phyloP scores from a whole-genome alignment of 2,888 invertebrate species.

The Lasioglossum villosulum region DNA sequence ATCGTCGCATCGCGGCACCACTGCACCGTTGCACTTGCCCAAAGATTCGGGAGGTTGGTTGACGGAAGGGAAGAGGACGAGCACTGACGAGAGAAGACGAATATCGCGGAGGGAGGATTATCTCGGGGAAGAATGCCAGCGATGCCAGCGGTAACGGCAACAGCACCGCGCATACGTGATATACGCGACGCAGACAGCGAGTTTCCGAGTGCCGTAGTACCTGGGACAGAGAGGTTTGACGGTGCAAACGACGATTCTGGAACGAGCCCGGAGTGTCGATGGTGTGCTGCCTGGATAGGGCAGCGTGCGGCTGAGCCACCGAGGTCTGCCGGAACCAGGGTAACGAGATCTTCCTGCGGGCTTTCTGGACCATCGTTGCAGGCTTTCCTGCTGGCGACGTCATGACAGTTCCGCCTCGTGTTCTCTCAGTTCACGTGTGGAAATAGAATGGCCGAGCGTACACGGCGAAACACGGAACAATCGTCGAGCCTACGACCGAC shows the following conservation, averaged over 20 bases:
- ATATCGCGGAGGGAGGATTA: background rate
- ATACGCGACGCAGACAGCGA: background rate
- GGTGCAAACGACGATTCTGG: constrained; percentile 90
- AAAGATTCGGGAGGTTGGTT: background rate
- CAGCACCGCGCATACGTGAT: background rate
- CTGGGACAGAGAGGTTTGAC: constrained; percentile 88
- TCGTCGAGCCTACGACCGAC: constrained; percentile 21
- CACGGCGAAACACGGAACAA: constrained; percentile 68
- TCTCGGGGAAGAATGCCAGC: background rate
- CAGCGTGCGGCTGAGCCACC: constrained; percentile 90
- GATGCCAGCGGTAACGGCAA: background rate
- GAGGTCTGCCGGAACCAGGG: constrained; percentile 96
- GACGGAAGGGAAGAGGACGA: background rate
- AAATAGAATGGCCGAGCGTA: constrained; percentile 67
- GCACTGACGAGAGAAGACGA: background rate
- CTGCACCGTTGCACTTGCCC: background rate
- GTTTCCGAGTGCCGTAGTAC: constrained; percentile 76
- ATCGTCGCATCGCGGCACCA: background rate
- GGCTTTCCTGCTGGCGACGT: constrained; percentile 82
- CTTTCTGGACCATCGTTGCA: constrained; percentile 86
- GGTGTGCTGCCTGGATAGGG: constrained; percentile 93
- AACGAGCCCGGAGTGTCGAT: constrained; percentile 95
- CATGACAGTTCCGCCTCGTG: constrained; percentile 70
- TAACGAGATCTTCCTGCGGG: constrained; percentile 93
- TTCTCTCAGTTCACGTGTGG: constrained; percentile 55